Base-by-base conservation (phyloP, 2,888 invertebrate species). In the Andrena minutula region DNA sequence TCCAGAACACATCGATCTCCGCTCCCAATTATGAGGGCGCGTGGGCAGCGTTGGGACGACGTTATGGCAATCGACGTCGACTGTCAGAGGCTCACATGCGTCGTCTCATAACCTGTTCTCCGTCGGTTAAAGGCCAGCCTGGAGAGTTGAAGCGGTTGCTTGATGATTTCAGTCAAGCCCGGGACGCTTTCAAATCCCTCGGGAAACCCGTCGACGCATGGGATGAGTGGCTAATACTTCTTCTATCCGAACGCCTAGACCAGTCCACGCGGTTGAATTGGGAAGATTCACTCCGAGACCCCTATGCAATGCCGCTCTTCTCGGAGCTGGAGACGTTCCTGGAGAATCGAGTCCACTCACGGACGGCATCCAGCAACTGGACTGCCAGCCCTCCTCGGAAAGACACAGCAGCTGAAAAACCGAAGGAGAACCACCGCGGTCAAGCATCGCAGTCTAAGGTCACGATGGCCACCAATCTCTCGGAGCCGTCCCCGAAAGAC, bases 21-120 rank as follows among this genome's bases (percentile, higher is more conserved):
- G 0, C 0, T 0, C 5, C 49, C 16, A 51, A 51, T 51, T 51
- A 51, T 51, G 49, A n/a, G 6, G 6, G 0, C 0, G 49, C 49
- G 6, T 51, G 49, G 49, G 2, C 49, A 0, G 49, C 49, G 5
- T 0, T 51, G n/a, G 49, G n/a, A n/a, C n/a, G 7, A 2, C 49
- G 49, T 0, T 51, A n/a, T 0, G 49, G 49, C n/a, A 51, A 51
- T 6, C 49, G 6, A 7, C 49, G 49, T n/a, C 5, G 16, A 0
- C 49, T 51, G 49, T n/a, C 49, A 51, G 49, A 16, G n/a, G 49
- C 49, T 6, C 49, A 51, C 49, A 51, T 51, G 49, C 49, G 49
- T 0, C 49, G 49, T 1, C 49, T 51, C n/a, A 0, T 51, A 7
- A n/a, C 5, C 0, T 51, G 6, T 2, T 0, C 49, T 16, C 49